Percentiles rank a stretch among this genome's conserved stretches.
These are phyloP conservation scores for Eonycteris spelaea DNA, from an alignment of 2,113 vertebrate genomes.

Conservation along the genomic window DNA sequence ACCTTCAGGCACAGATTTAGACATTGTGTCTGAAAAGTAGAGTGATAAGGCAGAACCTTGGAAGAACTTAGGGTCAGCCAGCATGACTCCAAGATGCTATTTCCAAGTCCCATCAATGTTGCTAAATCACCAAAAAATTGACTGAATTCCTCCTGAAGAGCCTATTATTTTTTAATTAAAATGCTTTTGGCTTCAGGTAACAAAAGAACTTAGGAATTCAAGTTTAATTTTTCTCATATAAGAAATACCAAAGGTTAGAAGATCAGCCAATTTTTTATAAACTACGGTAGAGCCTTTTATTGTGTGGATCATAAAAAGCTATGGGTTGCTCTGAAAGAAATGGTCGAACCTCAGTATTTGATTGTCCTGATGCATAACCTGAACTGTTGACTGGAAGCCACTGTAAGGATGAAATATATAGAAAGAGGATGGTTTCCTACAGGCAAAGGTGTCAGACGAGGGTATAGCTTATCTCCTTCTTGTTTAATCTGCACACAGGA, in stretches of 20 bases:
- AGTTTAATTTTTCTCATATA: background rate
- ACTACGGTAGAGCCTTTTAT: background rate
- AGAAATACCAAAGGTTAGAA: background rate
- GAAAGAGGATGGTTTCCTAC: background rate
- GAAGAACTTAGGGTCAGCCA: background rate
- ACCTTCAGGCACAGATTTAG: background rate
- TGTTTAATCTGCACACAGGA: background rate
- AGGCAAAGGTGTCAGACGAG: background rate
- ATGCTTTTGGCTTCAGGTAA: conserved; percentile 31
- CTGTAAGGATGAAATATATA: background rate
- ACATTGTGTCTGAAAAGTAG: background rate
- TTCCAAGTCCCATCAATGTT: background rate
- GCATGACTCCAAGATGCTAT: background rate
- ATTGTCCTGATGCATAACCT: background rate
- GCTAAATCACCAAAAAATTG: background rate
- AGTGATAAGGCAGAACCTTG: background rate
- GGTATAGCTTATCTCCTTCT: background rate
- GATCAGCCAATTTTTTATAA: background rate
- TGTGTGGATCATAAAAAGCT: background rate
- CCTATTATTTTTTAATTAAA: background rate
- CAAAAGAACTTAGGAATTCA: background rate
- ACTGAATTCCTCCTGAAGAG: background rate
- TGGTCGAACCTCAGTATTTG: background rate
- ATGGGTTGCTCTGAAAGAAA: background rate
- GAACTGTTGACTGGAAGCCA: background rate